phyloP scores from a whole-genome alignment of 2,888 invertebrate genomes.

The Amorpha juglandis region DNA sequence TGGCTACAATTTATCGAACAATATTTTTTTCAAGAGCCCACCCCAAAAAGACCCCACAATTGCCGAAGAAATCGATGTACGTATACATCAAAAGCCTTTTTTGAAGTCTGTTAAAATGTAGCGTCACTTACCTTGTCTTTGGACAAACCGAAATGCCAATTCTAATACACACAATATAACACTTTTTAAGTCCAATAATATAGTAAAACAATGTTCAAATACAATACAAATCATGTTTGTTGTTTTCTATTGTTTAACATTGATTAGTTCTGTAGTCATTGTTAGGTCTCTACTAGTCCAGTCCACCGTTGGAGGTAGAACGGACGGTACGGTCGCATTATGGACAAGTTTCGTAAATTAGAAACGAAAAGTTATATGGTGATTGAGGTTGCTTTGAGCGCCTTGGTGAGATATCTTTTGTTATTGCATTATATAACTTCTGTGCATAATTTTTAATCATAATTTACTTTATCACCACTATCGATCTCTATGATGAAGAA shows the following conservation, averaged over 20 bases:
- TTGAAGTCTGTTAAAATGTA: not conserved
- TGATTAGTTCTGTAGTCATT: not conserved
- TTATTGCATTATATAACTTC: slow-evolving; percentile 28
- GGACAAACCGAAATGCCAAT: not conserved
- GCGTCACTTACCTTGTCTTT: not conserved
- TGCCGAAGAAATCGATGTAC: too few species aligned
- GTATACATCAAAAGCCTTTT: not conserved
- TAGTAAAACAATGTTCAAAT: slow-evolving; percentile 8
- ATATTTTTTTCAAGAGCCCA: too few species aligned
- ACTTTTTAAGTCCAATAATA: not conserved
- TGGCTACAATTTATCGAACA: too few species aligned
- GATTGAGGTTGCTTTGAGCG: slow-evolving; percentile 51
- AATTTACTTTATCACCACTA: not conserved
- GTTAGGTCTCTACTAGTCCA: not conserved
- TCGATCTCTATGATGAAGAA: not conserved
- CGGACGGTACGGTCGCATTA: slow-evolving; percentile 28
- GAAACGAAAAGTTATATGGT: slow-evolving; percentile 46
- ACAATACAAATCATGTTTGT: slow-evolving; percentile 6
- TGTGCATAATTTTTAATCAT: not conserved
- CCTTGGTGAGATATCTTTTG: slow-evolving; percentile 49
- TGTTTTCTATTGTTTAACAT: slow-evolving; percentile 11
- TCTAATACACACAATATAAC: not conserved
- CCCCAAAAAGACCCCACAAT: too few species aligned
- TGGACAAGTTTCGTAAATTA: slow-evolving; percentile 43
- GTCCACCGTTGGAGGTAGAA: not conserved